Evolutionary conservation across 37 sponge, comb jelly and placozoan species (phyloP), one percentile per base, ranked within the genome.

Genomic region (Chondrosia reniformis): DNA sequence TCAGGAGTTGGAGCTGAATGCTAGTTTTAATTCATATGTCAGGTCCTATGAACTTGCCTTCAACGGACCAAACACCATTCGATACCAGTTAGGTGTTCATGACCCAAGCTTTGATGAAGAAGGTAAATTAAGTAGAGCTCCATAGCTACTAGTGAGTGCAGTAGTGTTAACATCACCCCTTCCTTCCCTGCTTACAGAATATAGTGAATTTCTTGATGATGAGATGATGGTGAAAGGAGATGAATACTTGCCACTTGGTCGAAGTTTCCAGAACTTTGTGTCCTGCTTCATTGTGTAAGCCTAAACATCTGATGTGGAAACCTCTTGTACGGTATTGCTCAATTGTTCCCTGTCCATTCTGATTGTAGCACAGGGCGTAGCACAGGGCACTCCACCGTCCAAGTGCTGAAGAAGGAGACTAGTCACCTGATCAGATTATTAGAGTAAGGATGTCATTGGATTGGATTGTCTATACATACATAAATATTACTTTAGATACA

Each of bases 211-310:
- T 30, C 61, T 59, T 25, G 61, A 59, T 13, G 43, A 36, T 38
- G 72, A 69, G 15, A 69, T 69, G 72, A 39, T 1, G 1, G 72
- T 39, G 72, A 69, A 37, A 69, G 61, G 61, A 19, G 61, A 59
- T 59, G 61, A 59, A 13, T 59, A 59, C 22, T 30, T 59, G n/a
- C 61, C 61, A 19, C 61, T 59, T 6, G 61, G 61, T 30, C 61
- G 61, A 6, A 59, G 61, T 59, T 59, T 59, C 28, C 61, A 59
- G 61, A 5, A 25, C n/a, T 59, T 59, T 59, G 61, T 59, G 8
- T 5, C 6, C 4, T 59, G 61, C 61, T 59, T 59, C 61, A 59
- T 59, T 66, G 67, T 31, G 38, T 37, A 10, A 21, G 30, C 38
- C 39, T 31, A 36, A 21, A 31, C 30, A 31, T 66, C 30, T 59